A percentile compares a stretch with the other conserved stretches of the same genome.
Evolutionary conservation across 2,113 vertebrate genomes (phyloP).

Genomic region (Symphodus melops): DNA sequence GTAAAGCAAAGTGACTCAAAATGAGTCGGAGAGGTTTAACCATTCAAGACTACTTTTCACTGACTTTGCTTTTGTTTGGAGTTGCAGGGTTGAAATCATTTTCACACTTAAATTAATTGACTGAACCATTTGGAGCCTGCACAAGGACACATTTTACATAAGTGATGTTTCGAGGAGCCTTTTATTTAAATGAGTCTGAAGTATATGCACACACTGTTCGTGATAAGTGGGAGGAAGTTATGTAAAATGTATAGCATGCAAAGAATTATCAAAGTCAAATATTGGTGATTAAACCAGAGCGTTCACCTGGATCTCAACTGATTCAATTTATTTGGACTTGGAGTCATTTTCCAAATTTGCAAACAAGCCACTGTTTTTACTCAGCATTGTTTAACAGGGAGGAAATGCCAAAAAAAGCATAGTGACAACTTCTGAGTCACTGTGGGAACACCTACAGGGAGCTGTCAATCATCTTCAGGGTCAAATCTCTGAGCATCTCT

Average conservation of each 20-base stretch:
- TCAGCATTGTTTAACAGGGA: background rate
- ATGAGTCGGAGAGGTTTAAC: background rate
- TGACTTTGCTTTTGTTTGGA: constrained; percentile 30
- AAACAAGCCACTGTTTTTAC: background rate
- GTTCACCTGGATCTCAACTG: background rate
- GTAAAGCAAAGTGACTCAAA: constrained; percentile 44
- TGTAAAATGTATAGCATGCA: background rate
- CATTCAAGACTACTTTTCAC: constrained; percentile 8
- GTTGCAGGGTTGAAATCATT: constrained; percentile 23
- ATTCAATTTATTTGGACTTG: background rate
- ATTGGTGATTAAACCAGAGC: background rate
- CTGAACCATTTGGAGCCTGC: constrained; percentile 1
- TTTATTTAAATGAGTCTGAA: constrained; percentile 15
- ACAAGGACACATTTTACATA: constrained; percentile 39
- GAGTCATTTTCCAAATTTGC: constrained; percentile 25
- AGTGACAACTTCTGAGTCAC: constrained; percentile 46
- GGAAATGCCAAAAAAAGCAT: constrained; percentile 22
- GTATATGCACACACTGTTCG: constrained; percentile 20
- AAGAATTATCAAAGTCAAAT: background rate
- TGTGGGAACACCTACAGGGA: constrained; percentile 33
- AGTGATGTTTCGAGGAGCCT: constrained; percentile 22
- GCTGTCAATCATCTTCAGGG: constrained; percentile 57
- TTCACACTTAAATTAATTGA: constrained; percentile 9
- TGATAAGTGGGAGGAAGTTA: background rate
- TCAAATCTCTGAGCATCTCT: constrained; percentile 9